A percentile compares a stretch with the other conserved stretches of the same genome.
These are phyloP conservation scores for Lasioglossum vierecki DNA, from an alignment of 2,888 invertebrate genomes.

Conservation along the genomic window DNA sequence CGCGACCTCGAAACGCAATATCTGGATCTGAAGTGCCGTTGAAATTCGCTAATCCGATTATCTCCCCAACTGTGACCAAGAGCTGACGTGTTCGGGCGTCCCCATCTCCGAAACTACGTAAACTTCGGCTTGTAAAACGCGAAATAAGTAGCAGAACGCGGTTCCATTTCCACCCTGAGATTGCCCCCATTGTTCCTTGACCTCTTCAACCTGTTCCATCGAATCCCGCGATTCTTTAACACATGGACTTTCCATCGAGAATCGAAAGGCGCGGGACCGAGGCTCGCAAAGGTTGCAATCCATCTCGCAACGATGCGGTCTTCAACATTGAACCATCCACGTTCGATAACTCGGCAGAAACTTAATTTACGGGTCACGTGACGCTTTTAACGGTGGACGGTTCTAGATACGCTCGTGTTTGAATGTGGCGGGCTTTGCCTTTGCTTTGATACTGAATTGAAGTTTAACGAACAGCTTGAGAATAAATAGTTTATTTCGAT, in stretches of 20 bases:
- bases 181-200: background rate
- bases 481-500: background rate
- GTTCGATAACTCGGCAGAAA: background rate
- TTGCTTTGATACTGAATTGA: background rate
- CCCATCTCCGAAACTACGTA: background rate
- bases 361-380: background rate
- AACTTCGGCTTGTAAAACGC: background rate
- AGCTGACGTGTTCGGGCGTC: background rate
- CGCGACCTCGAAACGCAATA: constrained; percentile 30
- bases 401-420: background rate
- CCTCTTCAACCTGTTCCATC: background rate
- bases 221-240: background rate
- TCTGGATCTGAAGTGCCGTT: constrained; percentile 15
- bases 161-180: background rate
- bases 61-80: constrained; percentile 25
- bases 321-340: background rate
- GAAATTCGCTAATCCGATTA: constrained; percentile 47
- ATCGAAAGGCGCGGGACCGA: background rate
- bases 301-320: background rate
- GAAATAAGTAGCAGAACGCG: background rate
- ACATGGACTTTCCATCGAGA: background rate
- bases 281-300: background rate
- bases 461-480: background rate
- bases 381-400: background rate
- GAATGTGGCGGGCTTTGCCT: background rate